These are phyloP conservation scores for Cyphomyrmex costatus DNA, from an alignment of 1,140 invertebrate genomes.

Conservation along the genomic window DNA sequence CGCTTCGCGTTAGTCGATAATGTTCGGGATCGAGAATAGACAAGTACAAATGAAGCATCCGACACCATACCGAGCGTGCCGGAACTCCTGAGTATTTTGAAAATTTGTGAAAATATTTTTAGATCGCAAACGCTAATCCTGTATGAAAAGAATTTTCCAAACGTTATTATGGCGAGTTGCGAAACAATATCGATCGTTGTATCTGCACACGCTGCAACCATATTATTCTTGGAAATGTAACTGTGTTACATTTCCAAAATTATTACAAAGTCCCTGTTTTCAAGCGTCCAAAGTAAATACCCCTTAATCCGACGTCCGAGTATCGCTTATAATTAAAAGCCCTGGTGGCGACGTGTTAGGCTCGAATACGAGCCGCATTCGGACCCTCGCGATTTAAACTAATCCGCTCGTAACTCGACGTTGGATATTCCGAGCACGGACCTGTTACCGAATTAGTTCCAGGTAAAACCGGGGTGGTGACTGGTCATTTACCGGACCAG, in stretches of 20 bases:
- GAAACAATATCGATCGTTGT: not conserved
- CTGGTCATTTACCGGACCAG: constrained; percentile 60
- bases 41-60: constrained; percentile 53
- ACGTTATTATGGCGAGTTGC: not conserved
- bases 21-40: constrained; percentile 35
- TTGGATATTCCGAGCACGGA: constrained; percentile 69
- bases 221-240: constrained; percentile 7
- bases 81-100: not conserved
- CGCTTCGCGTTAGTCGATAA: constrained; percentile 53
- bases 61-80: not conserved
- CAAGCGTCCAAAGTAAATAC: constrained; percentile 52
- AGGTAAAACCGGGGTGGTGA: constrained; percentile 67
- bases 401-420: constrained; percentile 63
- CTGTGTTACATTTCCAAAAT: constrained; percentile 42
- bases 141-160: not conserved
- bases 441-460: constrained; percentile 64
- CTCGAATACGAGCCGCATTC: constrained; percentile 63
- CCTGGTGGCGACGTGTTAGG: constrained; percentile 55
- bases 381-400: constrained; percentile 64
- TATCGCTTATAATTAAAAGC: constrained; percentile 65
- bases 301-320: constrained; percentile 54
- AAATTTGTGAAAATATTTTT: not conserved
- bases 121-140: not conserved
- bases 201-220: not conserved
- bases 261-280: constrained; percentile 43